A percentile compares a stretch with the other conserved stretches of the same genome.
These are phyloP conservation scores for Lanistes nyassanus DNA, from an alignment of 1,140 invertebrate genomes.

Conservation along the genomic window DNA sequence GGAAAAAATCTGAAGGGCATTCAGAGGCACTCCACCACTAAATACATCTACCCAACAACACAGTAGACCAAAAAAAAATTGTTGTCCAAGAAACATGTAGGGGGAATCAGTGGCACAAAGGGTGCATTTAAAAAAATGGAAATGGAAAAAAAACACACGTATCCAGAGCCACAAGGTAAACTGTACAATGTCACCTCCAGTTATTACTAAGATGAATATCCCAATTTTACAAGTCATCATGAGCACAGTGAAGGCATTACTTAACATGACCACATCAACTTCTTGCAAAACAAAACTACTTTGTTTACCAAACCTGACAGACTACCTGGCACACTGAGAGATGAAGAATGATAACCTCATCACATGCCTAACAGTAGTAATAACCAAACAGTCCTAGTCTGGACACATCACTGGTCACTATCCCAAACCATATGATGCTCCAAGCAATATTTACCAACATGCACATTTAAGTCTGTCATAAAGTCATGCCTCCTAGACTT, in stretches of 20 bases:
- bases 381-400: no score
- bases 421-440: no score
- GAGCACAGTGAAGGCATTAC: background rate
- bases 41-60: background rate
- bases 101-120: no score
- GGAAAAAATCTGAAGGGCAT: background rate
- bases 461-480: no score
- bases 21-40: background rate
- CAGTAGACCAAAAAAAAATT: background rate
- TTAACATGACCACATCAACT: background rate
- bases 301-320: background rate
- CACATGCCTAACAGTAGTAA: no score
- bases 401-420: no score
- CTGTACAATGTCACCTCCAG: background rate
- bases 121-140: background rate
- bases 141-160: constrained; percentile 2
- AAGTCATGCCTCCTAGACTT: no score
- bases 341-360: no score
- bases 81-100: background rate
- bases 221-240: background rate
- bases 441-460: no score
- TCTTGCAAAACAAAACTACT: background rate
- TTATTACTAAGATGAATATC: background rate
- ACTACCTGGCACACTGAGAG: no score
- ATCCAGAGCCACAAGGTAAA: background rate